Base-by-base conservation (phyloP, 2,113 vertebrate genomes). In the Erpornis zantholeuca region DNA sequence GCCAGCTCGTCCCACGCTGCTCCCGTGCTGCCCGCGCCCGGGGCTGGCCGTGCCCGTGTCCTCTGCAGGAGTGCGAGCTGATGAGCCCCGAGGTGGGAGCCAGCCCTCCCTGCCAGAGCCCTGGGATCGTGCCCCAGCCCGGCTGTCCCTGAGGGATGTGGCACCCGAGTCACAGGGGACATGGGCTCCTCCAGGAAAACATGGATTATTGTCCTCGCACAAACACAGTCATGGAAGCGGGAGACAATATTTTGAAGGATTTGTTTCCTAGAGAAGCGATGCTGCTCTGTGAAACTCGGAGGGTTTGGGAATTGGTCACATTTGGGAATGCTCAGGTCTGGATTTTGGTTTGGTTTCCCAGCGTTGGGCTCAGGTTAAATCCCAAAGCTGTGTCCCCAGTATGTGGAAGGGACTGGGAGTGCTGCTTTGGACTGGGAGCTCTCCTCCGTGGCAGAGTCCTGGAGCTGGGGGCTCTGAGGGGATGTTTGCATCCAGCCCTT, bases 221-320 rank as follows among this genome's bases (percentile, higher is more conserved):
- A 22, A 60, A 35, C 35, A 12, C 0, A 0, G 16, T 28, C 10
- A 0, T 1, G 7, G 9, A 14, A 56, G 29, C 27, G 45, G 59
- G 6, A 90, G 65, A 22, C 24, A 40, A 0, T 2, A 6, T 27
- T 52, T 4, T 17, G 50, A 52, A 42, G 79, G 61, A 22, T 52
- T 65, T 21, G 15, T 75, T 75, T 75, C 42, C 75, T 40, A 5
- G 69, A 75, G 59, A 27, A 78, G 44, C 24, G 18, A 8, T 8
- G 40, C 45, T 90, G 69, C 24, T n/a, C 86, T 40, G 42, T 38
- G 63, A n/a, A 61, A 40, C 36, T 19, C 0, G 0, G 27, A 20
- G 31, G 19, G 19, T 38, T 52, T 73, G 79, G 89, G 10, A 38
- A 4, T 13, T 23, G 54, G 40, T 64, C 1, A 0, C 4, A 0